Percentiles rank a stretch among this genome's conserved stretches.
Evolutionary conservation across 2,888 invertebrate genomes (phyloP).

Genomic region (Dioctria rufipes): DNA sequence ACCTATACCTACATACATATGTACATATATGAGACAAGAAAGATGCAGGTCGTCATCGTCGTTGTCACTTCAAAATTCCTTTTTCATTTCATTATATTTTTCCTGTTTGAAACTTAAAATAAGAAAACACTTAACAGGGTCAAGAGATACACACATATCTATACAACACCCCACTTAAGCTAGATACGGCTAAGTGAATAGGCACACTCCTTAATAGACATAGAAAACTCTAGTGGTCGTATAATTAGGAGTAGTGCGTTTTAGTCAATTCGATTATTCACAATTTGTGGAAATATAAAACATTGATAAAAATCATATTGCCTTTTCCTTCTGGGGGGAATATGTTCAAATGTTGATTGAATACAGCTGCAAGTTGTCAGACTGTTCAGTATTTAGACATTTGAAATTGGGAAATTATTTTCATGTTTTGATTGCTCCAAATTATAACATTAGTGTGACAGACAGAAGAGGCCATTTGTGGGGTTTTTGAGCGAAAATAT

Average conservation of each 20-base stretch:
- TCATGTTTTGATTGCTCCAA: no score
- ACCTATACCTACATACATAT: no score
- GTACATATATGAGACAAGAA: background rate
- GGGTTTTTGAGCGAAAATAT: no score
- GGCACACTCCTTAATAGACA: background rate
- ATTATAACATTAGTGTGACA: no score
- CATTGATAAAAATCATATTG: background rate
- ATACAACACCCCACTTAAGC: background rate
- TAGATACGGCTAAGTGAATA: background rate
- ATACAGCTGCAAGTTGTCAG: conserved; percentile 1
- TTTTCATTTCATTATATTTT: background rate
- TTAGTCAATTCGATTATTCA: background rate
- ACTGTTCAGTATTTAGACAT: no score
- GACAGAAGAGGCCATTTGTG: no score
- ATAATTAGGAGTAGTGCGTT: background rate
- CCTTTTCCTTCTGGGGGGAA: background rate
- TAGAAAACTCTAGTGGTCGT: background rate
- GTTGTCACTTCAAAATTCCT: conserved; percentile 25
- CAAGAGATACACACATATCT: background rate
- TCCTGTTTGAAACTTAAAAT: conserved; percentile 3
- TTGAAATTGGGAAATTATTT: no score
- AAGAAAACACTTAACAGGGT: conserved; percentile 14
- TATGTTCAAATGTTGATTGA: background rate
- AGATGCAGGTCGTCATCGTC: conserved; percentile 29
- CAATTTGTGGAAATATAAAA: background rate